Evolutionary conservation across 2,888 invertebrate genomes (phyloP), one percentile per base, ranked within the genome.

Genomic region (Lithophane ornitopus): DNA sequence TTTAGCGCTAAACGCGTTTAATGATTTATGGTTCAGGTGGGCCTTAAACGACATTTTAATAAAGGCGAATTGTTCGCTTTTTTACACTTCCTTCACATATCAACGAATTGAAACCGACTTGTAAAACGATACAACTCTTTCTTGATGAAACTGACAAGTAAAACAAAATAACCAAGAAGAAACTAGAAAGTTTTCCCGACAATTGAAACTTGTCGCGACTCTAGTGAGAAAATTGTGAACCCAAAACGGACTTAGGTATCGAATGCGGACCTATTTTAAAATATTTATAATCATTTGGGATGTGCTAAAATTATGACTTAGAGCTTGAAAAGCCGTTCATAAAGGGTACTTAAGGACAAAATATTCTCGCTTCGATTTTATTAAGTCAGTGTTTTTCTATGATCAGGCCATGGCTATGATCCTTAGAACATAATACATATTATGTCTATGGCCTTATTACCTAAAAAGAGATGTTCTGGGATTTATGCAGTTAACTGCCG

Each of bases 221-320:
- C 85, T 81, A 77, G 73, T 79, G 90, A 89, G 92, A 91, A 91
- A 92, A 93, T 92, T 92, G 92, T 12, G 19, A 62, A 9, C 14
- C 39, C 39, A 39, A 39, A 39, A 39, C 8, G 22, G 16, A 1
- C 16, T n/a, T 62, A 2, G 14, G 9, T 62, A 39, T 61, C 22
- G 6, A 61, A 22, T 49, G 49, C 7, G 8, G 49, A 19, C 49
- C 6, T 9, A 19, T 8, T 49, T 49, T 34, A 34, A 34, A 34
- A 34, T 34, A 8, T 49, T 19, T 49, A 49, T 49, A 19, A 49
- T 49, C 8, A 49, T 49, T 49, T 16, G 19, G 19, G 0, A 26
- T 26, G 19, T 2, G 16, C 1, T 63, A 41, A 11, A 44, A 63
- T 19, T 63, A 44, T 26, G 3, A 26, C 9, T 16, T 41, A 6